Evolutionary conservation across 2,888 invertebrate genomes (phyloP).

Genomic region (Aporophyla lueneburgensis): DNA sequence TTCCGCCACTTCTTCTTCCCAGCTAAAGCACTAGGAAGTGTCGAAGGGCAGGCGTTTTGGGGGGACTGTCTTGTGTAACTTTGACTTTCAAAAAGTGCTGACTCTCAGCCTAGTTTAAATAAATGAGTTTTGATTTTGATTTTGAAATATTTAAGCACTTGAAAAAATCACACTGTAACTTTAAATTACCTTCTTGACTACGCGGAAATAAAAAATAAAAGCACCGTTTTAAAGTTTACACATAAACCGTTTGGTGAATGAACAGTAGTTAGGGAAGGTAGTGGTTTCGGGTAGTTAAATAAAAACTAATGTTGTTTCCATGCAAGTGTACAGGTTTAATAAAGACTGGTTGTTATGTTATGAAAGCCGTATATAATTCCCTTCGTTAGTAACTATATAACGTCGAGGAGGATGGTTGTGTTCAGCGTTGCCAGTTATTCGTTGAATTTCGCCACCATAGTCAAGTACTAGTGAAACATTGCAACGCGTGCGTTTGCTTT

Average conservation of each 20-base stretch:
- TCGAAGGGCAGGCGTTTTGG: too few relatives aligned
- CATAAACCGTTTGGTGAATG: too few relatives aligned
- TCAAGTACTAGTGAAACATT: slow-evolving; percentile 14
- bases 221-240: too few relatives aligned
- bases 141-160: not conserved
- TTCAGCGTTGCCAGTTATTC: not conserved
- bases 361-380: slow-evolving; percentile 14
- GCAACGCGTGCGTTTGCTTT: slow-evolving; percentile 28
- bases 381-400: slow-evolving; percentile 5
- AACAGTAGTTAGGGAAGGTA: too few relatives aligned
- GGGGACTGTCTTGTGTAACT: too few relatives aligned
- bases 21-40: too few relatives aligned
- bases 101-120: too few relatives aligned
- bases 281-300: not conserved
- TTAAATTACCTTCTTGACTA: not conserved
- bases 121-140: too few relatives aligned
- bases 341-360: not conserved
- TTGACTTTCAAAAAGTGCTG: too few relatives aligned
- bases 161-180: not conserved
- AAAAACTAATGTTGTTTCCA: not conserved
- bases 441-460: not conserved
- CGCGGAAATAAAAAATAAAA: too few relatives aligned
- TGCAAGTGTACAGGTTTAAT: not conserved
- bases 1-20: too few relatives aligned
- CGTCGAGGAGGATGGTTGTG: slow-evolving; percentile 41